Evolutionary conservation across 37 sponge, comb jelly and placozoan genomes (phyloP), one percentile per base, ranked within the genome.

Genomic region (Beroe ovata): DNA sequence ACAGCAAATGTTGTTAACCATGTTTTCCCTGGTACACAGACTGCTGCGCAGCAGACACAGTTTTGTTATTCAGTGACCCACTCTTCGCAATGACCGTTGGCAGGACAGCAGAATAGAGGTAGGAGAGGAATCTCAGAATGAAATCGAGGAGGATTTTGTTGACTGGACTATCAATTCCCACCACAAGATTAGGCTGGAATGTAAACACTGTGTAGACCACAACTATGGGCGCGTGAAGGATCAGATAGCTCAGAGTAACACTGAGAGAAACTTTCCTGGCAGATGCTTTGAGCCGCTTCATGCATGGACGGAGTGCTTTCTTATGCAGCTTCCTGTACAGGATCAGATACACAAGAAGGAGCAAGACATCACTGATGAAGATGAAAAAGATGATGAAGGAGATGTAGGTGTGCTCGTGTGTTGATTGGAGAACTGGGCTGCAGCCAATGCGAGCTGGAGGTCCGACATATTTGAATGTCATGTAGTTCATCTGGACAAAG

Each of bases 221-320:
- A 8, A 77, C 23, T 25, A 77, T 8, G 1, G 84, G 84, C 1
- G 33, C 26, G 54, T 77, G 84, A 23, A 77, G 84, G 41, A 77
- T 35, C 2, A 77, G 42, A 35, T 77, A 77, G 28, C n/a, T 39
- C 2, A 77, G 0, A 3, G 84, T 77, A 35, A 77, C 33, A 23
- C 26, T 77, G n/a, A 77, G 84, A n/a, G 84, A 77, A 3, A 77
- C 84, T 25, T 42, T 77, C 84, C 84, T 39, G 41, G 84, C 84
- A 26, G 84, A 77, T 0, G 42, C 84, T 42, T 77, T 77, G 14
- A 77, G 54, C n/a, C 38, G 35, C 84, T 77, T 77, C 84, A 77
- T 77, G 47, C 84, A 42, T 23, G 84, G 84, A n/a, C 84, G 21
- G 23, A 77, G 8, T 8, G 54, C 20, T 0, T 30, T 30, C 22